Conservation (phyloP, 2,113 vertebrate genomes). For the Rhinichthys klamathensis region DNA sequence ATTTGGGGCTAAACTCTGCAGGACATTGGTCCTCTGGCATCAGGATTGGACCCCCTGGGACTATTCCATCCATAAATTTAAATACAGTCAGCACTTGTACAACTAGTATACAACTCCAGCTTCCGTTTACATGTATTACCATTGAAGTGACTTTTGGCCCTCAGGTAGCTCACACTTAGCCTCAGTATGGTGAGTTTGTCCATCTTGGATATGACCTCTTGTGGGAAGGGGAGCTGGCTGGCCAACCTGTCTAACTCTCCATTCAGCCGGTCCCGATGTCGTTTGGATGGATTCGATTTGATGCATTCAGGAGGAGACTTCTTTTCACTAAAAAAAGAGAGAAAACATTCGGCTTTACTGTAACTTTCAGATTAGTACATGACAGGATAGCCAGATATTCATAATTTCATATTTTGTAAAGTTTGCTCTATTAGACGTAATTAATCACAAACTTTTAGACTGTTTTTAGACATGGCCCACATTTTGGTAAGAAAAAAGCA, state of each 20-base stretch:
- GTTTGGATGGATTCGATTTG: slow-evolving; percentile 87
- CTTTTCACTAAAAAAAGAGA: slow-evolving; percentile 72
- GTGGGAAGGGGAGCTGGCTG: slow-evolving; percentile 82
- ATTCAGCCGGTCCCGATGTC: slow-evolving; percentile 85
- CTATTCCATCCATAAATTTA: background rate
- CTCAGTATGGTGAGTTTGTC: slow-evolving; percentile 87
- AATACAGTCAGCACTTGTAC: background rate
- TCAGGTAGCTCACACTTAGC: slow-evolving; percentile 87
- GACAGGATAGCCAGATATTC: background rate
- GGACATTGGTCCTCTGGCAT: too few species aligned
- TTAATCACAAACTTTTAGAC: background rate
- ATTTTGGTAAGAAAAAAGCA: background rate
- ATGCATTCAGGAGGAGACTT: slow-evolving; percentile 75
- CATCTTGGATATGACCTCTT: slow-evolving; percentile 84
- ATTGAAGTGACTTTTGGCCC: slow-evolving; percentile 87
- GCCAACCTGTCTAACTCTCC: slow-evolving; percentile 84
- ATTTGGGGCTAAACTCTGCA: too few species aligned
- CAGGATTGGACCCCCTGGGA: background rate
- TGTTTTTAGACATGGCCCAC: background rate
- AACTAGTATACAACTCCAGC: background rate
- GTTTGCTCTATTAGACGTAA: background rate
- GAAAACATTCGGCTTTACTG: too few species aligned
- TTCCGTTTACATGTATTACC: slow-evolving; percentile 69
- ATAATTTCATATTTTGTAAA: background rate
- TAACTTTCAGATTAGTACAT: background rate